These are phyloP conservation scores for Arctopsyche grandis DNA, from an alignment of 1,140 invertebrate genomes.

Conservation along the genomic window DNA sequence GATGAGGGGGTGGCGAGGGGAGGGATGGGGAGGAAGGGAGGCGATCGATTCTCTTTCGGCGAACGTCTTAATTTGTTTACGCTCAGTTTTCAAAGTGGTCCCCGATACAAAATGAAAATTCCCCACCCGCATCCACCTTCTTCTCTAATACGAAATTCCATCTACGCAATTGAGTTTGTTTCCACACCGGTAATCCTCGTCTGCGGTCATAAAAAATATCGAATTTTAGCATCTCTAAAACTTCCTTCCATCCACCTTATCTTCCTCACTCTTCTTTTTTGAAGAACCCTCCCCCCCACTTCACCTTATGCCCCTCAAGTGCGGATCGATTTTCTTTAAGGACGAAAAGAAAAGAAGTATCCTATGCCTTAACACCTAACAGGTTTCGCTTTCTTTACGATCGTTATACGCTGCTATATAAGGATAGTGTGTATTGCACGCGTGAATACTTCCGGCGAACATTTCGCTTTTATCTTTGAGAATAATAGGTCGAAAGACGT, in stretches of 20 bases:
- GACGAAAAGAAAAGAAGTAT: not conserved
- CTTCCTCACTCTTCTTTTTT: no score
- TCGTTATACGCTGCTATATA: not conserved
- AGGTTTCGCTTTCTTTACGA: not conserved
- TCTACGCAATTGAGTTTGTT: conserved; percentile 30
- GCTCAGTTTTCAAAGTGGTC: conserved; percentile 20
- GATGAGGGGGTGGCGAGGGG: no score
- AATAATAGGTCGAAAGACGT: not conserved
- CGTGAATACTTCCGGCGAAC: not conserved
- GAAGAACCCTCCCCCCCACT: no score
- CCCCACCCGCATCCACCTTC: not conserved
- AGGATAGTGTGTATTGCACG: not conserved
- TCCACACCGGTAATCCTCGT: conserved; percentile 24
- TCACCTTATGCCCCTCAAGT: no score
- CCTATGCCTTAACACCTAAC: not conserved
- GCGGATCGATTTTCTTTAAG: conserved; percentile 32
- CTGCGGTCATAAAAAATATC: conserved; percentile 6
- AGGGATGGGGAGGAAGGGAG: no score
- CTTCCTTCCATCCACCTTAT: not conserved
- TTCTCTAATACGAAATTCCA: conserved; percentile 17
- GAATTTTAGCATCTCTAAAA: not conserved
- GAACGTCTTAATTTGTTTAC: conserved; percentile 31
- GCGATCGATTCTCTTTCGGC: conserved; percentile 6
- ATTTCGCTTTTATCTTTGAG: conserved; percentile 9
- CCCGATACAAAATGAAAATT: conserved; percentile 28